Percentiles rank a stretch among this genome's conserved stretches.
Evolutionary conservation across 2,888 invertebrate genomes (phyloP).

Genomic region (Ecliptopera silaceata): DNA sequence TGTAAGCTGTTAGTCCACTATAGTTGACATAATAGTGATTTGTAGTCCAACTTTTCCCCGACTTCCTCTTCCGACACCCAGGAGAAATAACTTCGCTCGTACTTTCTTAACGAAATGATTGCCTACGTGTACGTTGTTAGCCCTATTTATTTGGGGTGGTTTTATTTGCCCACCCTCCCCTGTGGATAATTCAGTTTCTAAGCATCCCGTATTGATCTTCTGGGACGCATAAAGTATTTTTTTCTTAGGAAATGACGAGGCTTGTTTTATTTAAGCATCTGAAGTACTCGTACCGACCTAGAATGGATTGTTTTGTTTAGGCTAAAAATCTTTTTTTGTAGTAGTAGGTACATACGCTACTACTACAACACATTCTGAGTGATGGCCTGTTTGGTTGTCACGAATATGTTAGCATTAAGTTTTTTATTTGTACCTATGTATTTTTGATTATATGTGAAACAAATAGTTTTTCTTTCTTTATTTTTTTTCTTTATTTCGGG

Average conservation of each 20-base stretch:
- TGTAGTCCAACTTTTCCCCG: conserved; percentile 58
- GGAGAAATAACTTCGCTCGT: conserved; percentile 75
- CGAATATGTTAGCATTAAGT: too few species aligned
- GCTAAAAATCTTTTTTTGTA: too few species aligned
- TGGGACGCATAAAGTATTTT: conserved; percentile 75
- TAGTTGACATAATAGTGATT: conserved; percentile 72
- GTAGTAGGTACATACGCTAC: too few species aligned
- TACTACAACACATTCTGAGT: too few species aligned
- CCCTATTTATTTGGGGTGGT: conserved; percentile 76
- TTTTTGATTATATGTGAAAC: too few species aligned
- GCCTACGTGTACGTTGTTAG: conserved; percentile 79
- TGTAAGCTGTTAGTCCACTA: conserved; percentile 52
- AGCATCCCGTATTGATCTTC: conserved; percentile 74
- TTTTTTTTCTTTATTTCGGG: background rate
- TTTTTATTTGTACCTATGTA: too few species aligned
- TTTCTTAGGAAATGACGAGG: conserved; percentile 47
- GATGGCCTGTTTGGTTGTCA: too few species aligned
- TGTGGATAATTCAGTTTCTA: conserved; percentile 79
- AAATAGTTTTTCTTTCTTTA: conserved; percentile 26
- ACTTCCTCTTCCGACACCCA: conserved; percentile 58
- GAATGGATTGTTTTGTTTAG: too few species aligned
- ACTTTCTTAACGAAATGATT: conserved; percentile 82
- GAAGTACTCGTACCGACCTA: conserved; percentile 11
- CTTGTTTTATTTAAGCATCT: conserved; percentile 40
- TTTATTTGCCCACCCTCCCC: conserved; percentile 76